phyloP scores from a whole-genome alignment of 64 coral and sea anemone genomes.

The Stylophora pistillata region DNA sequence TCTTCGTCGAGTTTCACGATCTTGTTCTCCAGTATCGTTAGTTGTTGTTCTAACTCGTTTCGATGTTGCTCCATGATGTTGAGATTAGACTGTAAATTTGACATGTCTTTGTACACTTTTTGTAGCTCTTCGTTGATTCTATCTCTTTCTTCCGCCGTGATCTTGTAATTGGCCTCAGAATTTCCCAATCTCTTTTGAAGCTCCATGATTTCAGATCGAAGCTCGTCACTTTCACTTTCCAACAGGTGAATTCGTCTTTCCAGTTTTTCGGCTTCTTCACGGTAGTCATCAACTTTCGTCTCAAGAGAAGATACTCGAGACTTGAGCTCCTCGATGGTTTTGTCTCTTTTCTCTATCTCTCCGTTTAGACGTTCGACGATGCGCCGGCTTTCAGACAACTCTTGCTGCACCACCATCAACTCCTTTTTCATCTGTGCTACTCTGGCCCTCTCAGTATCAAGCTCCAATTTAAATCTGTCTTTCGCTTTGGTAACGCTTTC shows the following conservation, averaged over 20 bases:
- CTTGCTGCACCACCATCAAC: constrained; percentile 61
- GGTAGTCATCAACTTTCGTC: constrained; percentile 64
- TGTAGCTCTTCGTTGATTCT: constrained; percentile 83
- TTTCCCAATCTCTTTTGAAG: constrained; percentile 63
- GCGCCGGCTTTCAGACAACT: constrained; percentile 68
- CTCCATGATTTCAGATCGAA: constrained; percentile 74
- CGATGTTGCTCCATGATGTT: constrained; percentile 81
- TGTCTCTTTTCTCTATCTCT: constrained; percentile 81
- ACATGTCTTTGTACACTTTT: constrained; percentile 77
- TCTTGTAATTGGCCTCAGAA: constrained; percentile 76
- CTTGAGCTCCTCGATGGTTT: constrained; percentile 82
- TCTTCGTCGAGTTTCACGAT: constrained; percentile 78
- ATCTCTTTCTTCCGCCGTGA: constrained; percentile 72
- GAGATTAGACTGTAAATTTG: constrained; percentile 76
- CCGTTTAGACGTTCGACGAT: constrained; percentile 58
- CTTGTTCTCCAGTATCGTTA: constrained; percentile 73
- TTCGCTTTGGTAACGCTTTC: constrained; percentile 55
- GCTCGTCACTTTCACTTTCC: constrained; percentile 70
- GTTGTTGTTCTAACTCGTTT: constrained; percentile 68
- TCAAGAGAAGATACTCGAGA: constrained; percentile 57
- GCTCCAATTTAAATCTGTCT: constrained; percentile 71
- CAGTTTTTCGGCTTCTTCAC: constrained; percentile 55
- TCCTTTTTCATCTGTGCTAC: constrained; percentile 62
- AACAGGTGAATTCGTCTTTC: constrained; percentile 54
- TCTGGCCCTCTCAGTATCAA: constrained; percentile 67